These are phyloP conservation scores for Apis florea DNA, from an alignment of 1,140 invertebrate species.

Conservation along the genomic window DNA sequence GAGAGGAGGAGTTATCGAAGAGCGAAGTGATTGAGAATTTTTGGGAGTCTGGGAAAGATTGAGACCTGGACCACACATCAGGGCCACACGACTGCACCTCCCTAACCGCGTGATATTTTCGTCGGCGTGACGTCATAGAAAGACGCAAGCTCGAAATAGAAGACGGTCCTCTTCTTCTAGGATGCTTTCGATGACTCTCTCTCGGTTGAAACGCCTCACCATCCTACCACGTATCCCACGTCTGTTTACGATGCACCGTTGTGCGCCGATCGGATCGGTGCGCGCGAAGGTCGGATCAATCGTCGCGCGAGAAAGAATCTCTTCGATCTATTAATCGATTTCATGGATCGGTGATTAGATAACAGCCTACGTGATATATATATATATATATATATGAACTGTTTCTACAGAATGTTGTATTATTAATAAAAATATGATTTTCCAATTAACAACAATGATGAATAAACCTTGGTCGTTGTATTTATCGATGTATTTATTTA, in stretches of 20 bases:
- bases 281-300: conserved; percentile 52
- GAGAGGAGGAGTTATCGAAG: not conserved
- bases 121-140: conserved; percentile 75
- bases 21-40: conserved; percentile 64
- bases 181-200: conserved; percentile 63
- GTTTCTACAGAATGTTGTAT: not conserved
- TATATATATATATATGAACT: not conserved
- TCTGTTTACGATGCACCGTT: conserved; percentile 68
- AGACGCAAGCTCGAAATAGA: conserved; percentile 76
- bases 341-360: not conserved
- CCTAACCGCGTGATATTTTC: conserved; percentile 77
- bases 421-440: not conserved
- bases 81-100: conserved; percentile 66
- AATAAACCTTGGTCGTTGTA: not conserved
- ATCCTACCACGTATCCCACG: conserved; percentile 53
- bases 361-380: not conserved
- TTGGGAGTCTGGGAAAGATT: conserved; percentile 75
- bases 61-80: conserved; percentile 73
- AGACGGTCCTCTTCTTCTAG: conserved; percentile 72
- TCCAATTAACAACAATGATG: not conserved
- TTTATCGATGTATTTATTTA: too few species aligned
- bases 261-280: conserved; percentile 15
- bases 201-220: conserved; percentile 41
- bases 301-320: conserved; percentile 50
- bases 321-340: not conserved